Evolutionary conservation across 2,797 vertebrate species (phyloP), one percentile per base, ranked within the genome.

Genomic region (Diceros bicornis): DNA sequence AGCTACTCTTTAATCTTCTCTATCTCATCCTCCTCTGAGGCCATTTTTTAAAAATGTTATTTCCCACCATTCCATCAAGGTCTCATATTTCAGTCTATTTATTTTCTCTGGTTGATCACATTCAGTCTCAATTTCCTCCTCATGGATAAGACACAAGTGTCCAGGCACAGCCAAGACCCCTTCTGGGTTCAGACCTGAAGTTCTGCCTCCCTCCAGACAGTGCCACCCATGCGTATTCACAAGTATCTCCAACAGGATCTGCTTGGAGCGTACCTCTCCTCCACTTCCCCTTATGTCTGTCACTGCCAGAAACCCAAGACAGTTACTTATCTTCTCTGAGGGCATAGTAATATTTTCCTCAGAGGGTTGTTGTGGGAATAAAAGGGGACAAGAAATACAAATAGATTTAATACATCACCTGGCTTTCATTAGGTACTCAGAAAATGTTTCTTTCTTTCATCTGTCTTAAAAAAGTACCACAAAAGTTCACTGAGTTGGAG

Each of bases 401-500:
- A 41, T 57, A 55, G 47, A 50, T 44, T 27, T 55, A 75, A 91
- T 44, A 32, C 0, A 44, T 23, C 17, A 6, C 4, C 3, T 44
- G 18, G 25, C 34, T 77, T 93, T 64, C 21, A 25, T 10, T 75
- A 78, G 14, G 10, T 23, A 61, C 27, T 74, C 29, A 59, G 37
- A 83, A 91, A 41, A 77, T 20, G 18, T 47, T 59, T 72, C 23
- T 94, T 37, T 29, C 44, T 72, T 78, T 75, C 37, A 55, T 50
- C 61, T 91, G 14, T 68, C 25, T 96, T 92, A 4, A 64, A 75
- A 93, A 77, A 18, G 17, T 25, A 34, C 3, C 5, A 6, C 34
- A 8, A 81, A 94, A 96, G 20, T 91, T 95, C 34, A 89, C 23
- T 7, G 41, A 96, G 14, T 47, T 29, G 93, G 50, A 82, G 32